These are phyloP conservation scores for Ibycter americanus DNA, from an alignment of 2,797 vertebrate genomes.

Conservation along the genomic window DNA sequence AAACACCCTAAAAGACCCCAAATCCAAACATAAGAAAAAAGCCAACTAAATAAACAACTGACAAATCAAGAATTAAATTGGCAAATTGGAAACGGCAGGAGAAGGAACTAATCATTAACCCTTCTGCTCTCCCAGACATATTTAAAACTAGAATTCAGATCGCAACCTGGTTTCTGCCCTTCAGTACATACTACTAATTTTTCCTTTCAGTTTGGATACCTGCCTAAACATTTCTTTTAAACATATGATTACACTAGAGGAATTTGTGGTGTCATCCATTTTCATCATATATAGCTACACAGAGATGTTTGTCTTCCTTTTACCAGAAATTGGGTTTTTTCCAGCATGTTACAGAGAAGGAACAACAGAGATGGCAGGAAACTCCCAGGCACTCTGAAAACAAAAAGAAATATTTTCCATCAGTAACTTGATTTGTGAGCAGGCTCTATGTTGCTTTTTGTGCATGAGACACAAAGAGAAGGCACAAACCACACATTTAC, in stretches of 20 bases:
- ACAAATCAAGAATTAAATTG: not conserved
- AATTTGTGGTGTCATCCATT: not conserved
- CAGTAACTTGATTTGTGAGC: not conserved
- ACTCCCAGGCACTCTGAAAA: not conserved
- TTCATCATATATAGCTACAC: not conserved
- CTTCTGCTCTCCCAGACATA: not conserved
- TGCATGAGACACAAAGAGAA: not conserved
- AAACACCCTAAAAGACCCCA: not conserved
- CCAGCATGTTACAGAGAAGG: not conserved
- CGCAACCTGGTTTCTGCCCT: not conserved
- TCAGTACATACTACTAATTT: not conserved
- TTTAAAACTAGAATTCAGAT: not conserved
- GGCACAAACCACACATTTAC: fast-evolving
- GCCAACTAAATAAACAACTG: not conserved
- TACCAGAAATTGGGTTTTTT: not conserved
- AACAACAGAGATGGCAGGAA: not conserved
- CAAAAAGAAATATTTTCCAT: not conserved
- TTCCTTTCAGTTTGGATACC: not conserved
- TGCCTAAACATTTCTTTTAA: not conserved
- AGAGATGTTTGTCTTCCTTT: not conserved
- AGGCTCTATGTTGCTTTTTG: fast-evolving
- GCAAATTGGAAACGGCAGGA: not conserved
- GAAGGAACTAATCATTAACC: not conserved
- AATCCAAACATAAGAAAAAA: not conserved
- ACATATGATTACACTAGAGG: not conserved